Conservation (phyloP, 1,140 invertebrate genomes). For the Dufourea novaeangliae region DNA sequence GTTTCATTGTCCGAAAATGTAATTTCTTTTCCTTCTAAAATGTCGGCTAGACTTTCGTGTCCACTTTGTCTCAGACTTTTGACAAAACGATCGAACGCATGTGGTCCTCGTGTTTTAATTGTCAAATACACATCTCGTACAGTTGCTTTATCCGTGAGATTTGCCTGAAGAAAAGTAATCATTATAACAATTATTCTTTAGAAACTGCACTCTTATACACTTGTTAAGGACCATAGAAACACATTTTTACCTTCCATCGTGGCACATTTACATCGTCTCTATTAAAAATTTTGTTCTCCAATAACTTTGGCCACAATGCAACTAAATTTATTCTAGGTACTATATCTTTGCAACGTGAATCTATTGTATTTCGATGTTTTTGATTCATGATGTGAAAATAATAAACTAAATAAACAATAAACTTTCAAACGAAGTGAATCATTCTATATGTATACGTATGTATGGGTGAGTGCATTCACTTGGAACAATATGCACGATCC, state of each 20-base stretch:
- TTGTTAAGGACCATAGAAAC: neutral
- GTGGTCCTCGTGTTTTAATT: slow-evolving; percentile 72
- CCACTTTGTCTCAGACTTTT: slow-evolving; percentile 60
- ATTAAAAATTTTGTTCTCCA: slow-evolving; percentile 69
- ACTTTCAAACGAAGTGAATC: too few relatives aligned
- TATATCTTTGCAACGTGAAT: slow-evolving; percentile 55
- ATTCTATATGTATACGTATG: too few relatives aligned
- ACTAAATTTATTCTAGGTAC: slow-evolving; percentile 60
- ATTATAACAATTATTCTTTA: neutral
- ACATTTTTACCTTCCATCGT: slow-evolving; percentile 67
- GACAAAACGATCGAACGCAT: slow-evolving; percentile 70
- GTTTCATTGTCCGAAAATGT: neutral
- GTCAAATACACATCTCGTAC: slow-evolving; percentile 63
- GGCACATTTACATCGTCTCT: slow-evolving; percentile 68
- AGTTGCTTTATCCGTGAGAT: slow-evolving; percentile 47
- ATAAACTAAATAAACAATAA: too few relatives aligned
- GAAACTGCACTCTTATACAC: neutral
- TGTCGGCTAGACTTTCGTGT: slow-evolving; percentile 62
- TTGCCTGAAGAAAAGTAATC: slow-evolving; percentile 44
- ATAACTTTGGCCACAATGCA: slow-evolving; percentile 67
- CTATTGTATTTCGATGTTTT: slow-evolving; percentile 65
- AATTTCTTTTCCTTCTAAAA: slow-evolving; percentile 50
- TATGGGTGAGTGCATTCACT: too few relatives aligned
- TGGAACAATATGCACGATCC: too few relatives aligned
- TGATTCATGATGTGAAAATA: slow-evolving; percentile 66